phyloP scores from a whole-genome alignment of 1,140 invertebrate genomes.

The Carposina sasakii region DNA sequence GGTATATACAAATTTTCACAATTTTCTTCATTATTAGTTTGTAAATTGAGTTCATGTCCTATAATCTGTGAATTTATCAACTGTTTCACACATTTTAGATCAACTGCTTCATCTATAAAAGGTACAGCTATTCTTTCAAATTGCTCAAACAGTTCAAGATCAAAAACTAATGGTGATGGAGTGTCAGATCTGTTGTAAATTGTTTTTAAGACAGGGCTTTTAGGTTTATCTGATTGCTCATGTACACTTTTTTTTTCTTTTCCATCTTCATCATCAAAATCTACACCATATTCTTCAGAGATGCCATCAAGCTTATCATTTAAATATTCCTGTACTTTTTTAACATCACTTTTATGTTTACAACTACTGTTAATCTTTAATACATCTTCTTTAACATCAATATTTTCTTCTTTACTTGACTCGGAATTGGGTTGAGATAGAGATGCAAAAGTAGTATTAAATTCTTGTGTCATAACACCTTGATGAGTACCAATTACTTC shows the following conservation, averaged over 20 bases:
- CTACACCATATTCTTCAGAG: neutral
- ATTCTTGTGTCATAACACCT: constrained; percentile 42
- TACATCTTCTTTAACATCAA: neutral
- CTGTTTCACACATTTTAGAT: constrained; percentile 35
- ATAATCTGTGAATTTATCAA: constrained; percentile 52
- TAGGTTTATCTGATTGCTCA: constrained; percentile 13
- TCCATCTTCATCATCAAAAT: constrained; percentile 12
- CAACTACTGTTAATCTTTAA: neutral
- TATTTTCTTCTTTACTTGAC: neutral
- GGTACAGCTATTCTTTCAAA: constrained; percentile 50
- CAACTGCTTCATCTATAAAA: constrained; percentile 33
- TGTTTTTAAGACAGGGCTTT: constrained; percentile 24
- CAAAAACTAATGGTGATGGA: constrained; percentile 31
- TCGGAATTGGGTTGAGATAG: neutral
- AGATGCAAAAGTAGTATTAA: constrained; percentile 31
- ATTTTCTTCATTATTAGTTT: constrained; percentile 8
- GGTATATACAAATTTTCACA: neutral
- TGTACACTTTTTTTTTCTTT: constrained; percentile 11
- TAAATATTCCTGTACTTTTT: neutral
- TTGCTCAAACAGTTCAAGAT: constrained; percentile 50
- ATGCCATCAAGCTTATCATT: neutral
- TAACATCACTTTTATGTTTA: neutral
- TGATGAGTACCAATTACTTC: constrained; percentile 31
- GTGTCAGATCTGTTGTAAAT: constrained; percentile 23
- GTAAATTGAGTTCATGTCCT: constrained; percentile 34